phyloP scores from a whole-genome alignment of 2,888 invertebrate genomes.

The Eupithecia vulgata region DNA sequence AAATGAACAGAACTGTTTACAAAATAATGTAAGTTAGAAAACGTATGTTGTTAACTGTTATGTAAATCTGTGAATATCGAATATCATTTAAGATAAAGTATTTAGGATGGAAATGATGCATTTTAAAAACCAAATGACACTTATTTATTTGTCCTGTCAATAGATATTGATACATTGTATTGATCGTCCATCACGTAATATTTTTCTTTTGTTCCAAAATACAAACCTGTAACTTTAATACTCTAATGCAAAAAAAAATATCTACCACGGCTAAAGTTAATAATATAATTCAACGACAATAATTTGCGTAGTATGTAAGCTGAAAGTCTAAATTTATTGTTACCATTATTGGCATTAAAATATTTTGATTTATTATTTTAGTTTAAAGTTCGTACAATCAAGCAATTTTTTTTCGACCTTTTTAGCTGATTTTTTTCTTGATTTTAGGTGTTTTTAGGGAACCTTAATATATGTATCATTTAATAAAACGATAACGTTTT shows the following conservation, averaged over 20 bases:
- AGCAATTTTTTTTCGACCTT: conserved; percentile 26
- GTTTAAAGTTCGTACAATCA: conserved; percentile 20
- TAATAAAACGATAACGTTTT: neutral
- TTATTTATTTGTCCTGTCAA: conserved; percentile 45
- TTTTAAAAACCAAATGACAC: conserved; percentile 61
- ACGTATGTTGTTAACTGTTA: conserved; percentile 1
- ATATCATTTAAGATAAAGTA: conserved; percentile 54
- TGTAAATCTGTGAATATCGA: conserved; percentile 55
- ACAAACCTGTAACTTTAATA: too few species aligned
- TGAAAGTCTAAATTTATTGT: conserved; percentile 52
- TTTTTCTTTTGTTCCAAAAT: neutral
- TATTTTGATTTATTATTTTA: conserved; percentile 26
- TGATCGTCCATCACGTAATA: neutral
- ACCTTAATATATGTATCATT: neutral
- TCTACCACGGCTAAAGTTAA: conserved; percentile 30
- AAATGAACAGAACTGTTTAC: neutral
- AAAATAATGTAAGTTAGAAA: neutral
- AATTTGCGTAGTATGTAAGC: conserved; percentile 50
- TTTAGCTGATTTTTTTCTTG: conserved; percentile 17
- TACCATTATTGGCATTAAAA: conserved; percentile 52
- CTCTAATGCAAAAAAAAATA: too few species aligned
- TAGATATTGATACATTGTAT: neutral
- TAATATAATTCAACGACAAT: conserved; percentile 52
- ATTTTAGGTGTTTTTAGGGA: neutral
- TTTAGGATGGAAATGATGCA: conserved; percentile 56